phyloP scores from a whole-genome alignment of 2,113 vertebrate genomes.

The Tonatia bakeri region DNA sequence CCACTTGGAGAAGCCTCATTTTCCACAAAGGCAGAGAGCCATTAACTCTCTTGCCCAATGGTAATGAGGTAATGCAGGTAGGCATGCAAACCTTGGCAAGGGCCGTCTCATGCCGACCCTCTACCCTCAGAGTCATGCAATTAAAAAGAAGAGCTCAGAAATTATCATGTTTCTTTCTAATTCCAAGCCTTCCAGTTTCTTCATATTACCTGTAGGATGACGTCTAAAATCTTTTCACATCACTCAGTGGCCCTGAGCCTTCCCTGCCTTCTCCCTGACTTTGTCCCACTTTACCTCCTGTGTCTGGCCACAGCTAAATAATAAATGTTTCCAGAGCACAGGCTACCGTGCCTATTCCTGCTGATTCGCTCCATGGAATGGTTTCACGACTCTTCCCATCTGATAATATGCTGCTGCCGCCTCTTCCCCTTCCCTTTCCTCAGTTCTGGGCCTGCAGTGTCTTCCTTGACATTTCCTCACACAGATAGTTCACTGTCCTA shows the following conservation, averaged over 20 bases:
- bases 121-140: not conserved
- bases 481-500: not conserved
- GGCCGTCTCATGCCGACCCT: not conserved
- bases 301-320: not conserved
- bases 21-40: not conserved
- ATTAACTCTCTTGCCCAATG: not conserved
- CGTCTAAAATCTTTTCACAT: not conserved
- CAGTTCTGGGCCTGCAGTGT: not conserved
- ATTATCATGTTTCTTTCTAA: not conserved
- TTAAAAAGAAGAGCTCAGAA: not conserved
- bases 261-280: not conserved
- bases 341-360: not conserved
- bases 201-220: not conserved
- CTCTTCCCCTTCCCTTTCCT: not conserved
- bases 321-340: not conserved
- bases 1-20: not conserved
- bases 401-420: rapidly evolving
- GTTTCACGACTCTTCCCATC: too few relatives aligned
- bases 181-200: not conserved
- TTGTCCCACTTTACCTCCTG: not conserved
- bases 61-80: not conserved
- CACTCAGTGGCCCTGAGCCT: not conserved
- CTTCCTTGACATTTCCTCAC: not conserved
- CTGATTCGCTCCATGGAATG: not conserved
- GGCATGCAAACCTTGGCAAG: not conserved